Evolutionary conservation across 2,113 vertebrate genomes (phyloP), one percentile per base, ranked within the genome.

Genomic region (Benitochromis conjunctus): DNA sequence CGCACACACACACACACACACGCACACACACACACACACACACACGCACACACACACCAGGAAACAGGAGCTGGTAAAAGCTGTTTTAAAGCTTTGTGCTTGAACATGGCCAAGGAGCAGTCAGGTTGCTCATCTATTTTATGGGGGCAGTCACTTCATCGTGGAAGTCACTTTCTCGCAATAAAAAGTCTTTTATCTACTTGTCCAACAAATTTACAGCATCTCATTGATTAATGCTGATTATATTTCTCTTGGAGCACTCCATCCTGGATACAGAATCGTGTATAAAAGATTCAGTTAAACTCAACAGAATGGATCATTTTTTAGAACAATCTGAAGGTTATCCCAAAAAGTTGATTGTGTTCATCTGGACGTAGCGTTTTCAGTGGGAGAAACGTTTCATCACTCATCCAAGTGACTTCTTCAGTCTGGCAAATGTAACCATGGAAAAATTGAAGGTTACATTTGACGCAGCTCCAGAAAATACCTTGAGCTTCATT

Each of bases 391-490:
- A 26, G 26, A 26, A 26, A 26, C 26, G 3, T 26, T 26, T 26
- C 26, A 26, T 26, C 26, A 26, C 26, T 26, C 26, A 26, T 26
- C 26, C 26, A 26, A 26, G 26, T 26, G 26, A 26, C 26, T 26
- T 26, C 26, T 26, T 26, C 26, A 26, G 26, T 26, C 26, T 26
- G 26, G 2, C 26, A 26, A 26, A 26, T 26, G 3, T 26, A 26
- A 26, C 26, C 26, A 2, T 26, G 46, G 46, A 14, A 48, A 16
- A 14, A 64, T 11, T 38, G 1, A 38, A 13, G 18, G 31, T 62
- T 34, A 12, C 16, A 11, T 6, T 62, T 6, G 58, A 19, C 1
- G 9, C 3, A 19, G 8, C 56, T 31, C 0, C 7, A 31, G 7
- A 60, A 34, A 60, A 60, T 18, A 34, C 7, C 7, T 2, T 1